Percentiles rank a stretch among this genome's conserved stretches.
These are phyloP conservation scores for Catostylus mosaicus DNA, from an alignment of 30 jellyfish, hydroid and myxozoan species.

Conservation along the genomic window DNA sequence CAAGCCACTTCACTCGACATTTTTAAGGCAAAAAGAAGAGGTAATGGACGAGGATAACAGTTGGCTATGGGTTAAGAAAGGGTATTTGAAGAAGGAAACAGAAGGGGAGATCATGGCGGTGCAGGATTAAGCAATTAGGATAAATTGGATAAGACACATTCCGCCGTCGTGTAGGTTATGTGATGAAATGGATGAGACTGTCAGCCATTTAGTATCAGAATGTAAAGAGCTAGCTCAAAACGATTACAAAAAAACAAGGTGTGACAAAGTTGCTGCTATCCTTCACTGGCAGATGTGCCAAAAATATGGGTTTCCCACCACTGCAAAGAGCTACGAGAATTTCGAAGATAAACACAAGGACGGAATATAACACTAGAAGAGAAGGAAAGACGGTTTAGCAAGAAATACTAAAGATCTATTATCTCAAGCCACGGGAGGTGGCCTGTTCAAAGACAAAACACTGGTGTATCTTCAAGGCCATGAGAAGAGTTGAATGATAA, in stretches of 20 bases:
- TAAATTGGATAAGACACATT: constrained; percentile 3
- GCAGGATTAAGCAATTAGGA: neutral
- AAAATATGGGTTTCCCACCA: constrained; percentile 32
- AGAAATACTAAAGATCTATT: constrained; percentile 33
- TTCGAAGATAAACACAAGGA: constrained; percentile 17
- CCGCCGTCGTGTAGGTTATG: constrained; percentile 31
- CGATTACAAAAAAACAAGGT: constrained; percentile 19
- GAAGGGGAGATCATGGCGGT: neutral
- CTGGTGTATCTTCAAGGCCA: constrained; percentile 45
- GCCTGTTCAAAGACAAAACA: constrained; percentile 41
- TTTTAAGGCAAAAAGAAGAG: neutral
- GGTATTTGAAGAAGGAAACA: neutral
- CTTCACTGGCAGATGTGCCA: constrained; percentile 13
- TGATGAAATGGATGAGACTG: constrained; percentile 21
- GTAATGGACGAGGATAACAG: constrained; percentile 1
- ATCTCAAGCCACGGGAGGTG: constrained; percentile 67
- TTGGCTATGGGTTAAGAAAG: neutral
- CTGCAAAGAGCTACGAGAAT: constrained; percentile 13
- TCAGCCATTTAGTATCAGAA: constrained; percentile 8
- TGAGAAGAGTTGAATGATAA: too few species aligned
- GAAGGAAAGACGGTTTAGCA: constrained; percentile 36
- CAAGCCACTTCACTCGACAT: neutral
- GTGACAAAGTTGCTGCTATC: constrained; percentile 24
- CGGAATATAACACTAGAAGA: constrained; percentile 44
- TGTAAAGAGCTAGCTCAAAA: constrained; percentile 18